These are phyloP conservation scores for Astropecten irregularis DNA, from an alignment of 53 echinoderm and acorn worm genomes.

Conservation along the genomic window DNA sequence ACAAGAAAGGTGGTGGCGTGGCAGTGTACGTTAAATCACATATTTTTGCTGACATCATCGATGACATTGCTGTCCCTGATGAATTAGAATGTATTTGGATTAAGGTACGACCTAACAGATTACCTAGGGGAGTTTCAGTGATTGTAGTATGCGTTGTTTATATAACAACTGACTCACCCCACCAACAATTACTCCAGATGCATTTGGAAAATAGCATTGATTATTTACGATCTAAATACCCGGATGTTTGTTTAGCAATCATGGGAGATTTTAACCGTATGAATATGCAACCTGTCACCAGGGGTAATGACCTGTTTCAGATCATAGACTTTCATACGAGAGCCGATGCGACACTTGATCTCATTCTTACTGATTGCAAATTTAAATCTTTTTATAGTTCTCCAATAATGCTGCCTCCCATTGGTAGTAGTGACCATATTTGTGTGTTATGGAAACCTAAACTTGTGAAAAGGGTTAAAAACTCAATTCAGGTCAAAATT, in stretches of 20 bases:
- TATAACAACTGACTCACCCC: not conserved
- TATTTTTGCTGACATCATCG: not conserved
- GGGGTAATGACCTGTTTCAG: not conserved
- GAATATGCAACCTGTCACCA: not conserved
- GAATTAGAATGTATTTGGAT: conserved; percentile 37
- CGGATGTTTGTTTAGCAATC: not conserved
- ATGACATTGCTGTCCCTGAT: conserved; percentile 1
- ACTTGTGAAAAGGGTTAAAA: not conserved
- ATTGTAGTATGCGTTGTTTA: not conserved
- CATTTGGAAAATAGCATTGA: not conserved
- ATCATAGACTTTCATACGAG: not conserved
- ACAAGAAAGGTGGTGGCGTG: conserved; percentile 5
- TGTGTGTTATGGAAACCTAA: not conserved
- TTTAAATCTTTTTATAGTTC: not conserved
- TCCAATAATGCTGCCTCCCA: not conserved
- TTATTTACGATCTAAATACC: not conserved
- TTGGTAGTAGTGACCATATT: not conserved
- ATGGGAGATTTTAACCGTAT: conserved; percentile 3
- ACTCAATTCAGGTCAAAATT: too few relatives aligned
- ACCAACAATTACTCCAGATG: not conserved
- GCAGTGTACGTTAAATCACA: conserved; percentile 15
- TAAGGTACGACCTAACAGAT: not conserved
- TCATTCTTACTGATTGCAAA: not conserved
- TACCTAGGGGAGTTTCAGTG: not conserved
- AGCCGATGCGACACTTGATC: not conserved